phyloP scores from a whole-genome alignment of 2,113 vertebrate genomes.

The Sceloporus tristichus region DNA sequence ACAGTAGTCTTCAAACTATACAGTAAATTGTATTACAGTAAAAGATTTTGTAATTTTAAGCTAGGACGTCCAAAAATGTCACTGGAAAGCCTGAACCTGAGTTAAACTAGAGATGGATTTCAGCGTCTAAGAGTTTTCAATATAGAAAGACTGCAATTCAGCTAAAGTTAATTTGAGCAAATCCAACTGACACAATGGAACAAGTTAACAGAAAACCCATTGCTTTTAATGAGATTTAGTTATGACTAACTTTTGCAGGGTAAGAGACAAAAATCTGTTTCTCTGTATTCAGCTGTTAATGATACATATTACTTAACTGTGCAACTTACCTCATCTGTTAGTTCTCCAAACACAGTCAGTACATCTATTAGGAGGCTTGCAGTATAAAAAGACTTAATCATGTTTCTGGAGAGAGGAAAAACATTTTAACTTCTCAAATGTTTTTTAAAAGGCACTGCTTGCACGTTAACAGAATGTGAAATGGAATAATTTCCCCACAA shows the following conservation, averaged over 20 bases:
- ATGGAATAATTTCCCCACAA: not conserved
- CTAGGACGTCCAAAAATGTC: not conserved
- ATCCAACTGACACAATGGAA: not conserved
- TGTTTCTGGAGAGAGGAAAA: conserved; percentile 86
- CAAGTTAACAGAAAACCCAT: not conserved
- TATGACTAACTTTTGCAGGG: not conserved
- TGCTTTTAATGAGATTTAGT: not conserved
- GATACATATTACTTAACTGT: not conserved
- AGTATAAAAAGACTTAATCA: conserved; percentile 99
- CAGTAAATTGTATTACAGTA: not conserved
- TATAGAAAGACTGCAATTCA: not conserved
- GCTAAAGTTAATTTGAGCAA: not conserved
- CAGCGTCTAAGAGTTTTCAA: not conserved
- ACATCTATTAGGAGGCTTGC: conserved; percentile 95
- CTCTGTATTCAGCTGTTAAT: not conserved
- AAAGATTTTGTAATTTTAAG: not conserved
- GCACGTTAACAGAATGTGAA: not conserved
- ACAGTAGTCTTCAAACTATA: too few species aligned
- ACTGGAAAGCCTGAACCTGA: not conserved
- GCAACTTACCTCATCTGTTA: conserved; percentile 93
- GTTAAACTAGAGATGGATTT: not conserved
- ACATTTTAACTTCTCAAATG: conserved; percentile 31
- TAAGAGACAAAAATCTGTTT: not conserved
- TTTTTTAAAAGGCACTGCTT: not conserved
- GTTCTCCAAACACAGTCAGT: conserved; percentile 93